Percentiles rank a stretch among this genome's conserved stretches.
Evolutionary conservation across 2,888 invertebrate species (phyloP).

Genomic region (Lochmaea crataegi): DNA sequence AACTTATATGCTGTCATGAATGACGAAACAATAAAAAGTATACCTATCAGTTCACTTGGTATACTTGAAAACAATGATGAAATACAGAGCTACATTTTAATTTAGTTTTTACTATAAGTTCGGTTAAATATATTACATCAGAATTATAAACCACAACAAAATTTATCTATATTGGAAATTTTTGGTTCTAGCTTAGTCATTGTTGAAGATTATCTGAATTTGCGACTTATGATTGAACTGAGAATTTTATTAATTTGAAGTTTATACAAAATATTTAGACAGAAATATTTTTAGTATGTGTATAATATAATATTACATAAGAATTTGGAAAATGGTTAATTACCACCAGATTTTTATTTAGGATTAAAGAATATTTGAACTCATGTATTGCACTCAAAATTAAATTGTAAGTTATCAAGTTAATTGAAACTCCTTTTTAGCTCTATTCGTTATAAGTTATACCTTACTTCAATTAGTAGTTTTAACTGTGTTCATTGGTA

Average conservation of each 20-base stretch:
- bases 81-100: not conserved
- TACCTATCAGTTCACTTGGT: slow-evolving; percentile 4
- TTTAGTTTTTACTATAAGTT: not conserved
- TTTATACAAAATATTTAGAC: not conserved
- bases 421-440: too few species aligned
- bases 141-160: not conserved
- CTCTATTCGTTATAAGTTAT: too few species aligned
- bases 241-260: not conserved
- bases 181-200: not conserved
- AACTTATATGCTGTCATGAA: not conserved
- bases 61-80: not conserved
- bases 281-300: not conserved
- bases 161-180: not conserved
- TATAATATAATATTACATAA: too few species aligned
- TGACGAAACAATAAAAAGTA: not conserved
- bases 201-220: not conserved
- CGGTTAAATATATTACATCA: not conserved
- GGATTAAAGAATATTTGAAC: too few species aligned
- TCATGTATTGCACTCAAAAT: too few species aligned
- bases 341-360: too few species aligned
- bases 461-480: too few species aligned
- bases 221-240: not conserved
- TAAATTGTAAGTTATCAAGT: too few species aligned
- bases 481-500: too few species aligned
- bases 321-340: too few species aligned